These are phyloP conservation scores for Caenorhabditis angaria DNA, from an alignment of 2,888 invertebrate species.

Conservation along the genomic window DNA sequence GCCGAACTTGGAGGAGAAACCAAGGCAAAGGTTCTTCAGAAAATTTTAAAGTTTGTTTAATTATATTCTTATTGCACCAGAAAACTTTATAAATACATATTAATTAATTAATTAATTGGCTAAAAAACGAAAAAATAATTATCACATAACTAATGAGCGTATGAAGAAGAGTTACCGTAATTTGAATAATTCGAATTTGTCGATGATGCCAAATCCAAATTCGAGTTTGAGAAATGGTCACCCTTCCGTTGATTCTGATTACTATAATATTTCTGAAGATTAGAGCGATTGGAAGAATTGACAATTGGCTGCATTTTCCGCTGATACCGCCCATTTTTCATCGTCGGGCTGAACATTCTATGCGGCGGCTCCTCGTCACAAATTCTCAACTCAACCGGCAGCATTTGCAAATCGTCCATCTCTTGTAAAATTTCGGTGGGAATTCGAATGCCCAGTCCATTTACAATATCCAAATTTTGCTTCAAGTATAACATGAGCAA, in stretches of 20 bases:
- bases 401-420: slow-evolving; percentile 39
- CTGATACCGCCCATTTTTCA: slow-evolving; percentile 35
- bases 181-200: neutral
- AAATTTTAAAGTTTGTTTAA: too few species aligned
- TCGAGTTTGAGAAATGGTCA: neutral
- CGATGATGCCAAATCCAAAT: neutral
- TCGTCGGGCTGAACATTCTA: slow-evolving; percentile 35
- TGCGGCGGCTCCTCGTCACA: slow-evolving; percentile 33
- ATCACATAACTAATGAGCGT: neutral
- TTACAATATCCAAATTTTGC: slow-evolving; percentile 47
- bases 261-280: neutral
- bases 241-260: neutral
- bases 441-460: slow-evolving; percentile 43
- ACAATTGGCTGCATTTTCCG: slow-evolving; percentile 20
- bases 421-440: slow-evolving; percentile 34
- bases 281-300: neutral
- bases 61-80: too few species aligned
- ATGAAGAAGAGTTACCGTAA: neutral
- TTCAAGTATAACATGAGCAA: slow-evolving; percentile 51
- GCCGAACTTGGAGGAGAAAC: too few species aligned
- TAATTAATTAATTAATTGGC: slow-evolving; percentile 2
- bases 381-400: slow-evolving; percentile 38
- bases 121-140: too few species aligned
- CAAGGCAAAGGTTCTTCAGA: too few species aligned
- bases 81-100: too few species aligned